Conservation (phyloP, 2,113 vertebrate genomes). For the Edolisoma coerulescens region DNA sequence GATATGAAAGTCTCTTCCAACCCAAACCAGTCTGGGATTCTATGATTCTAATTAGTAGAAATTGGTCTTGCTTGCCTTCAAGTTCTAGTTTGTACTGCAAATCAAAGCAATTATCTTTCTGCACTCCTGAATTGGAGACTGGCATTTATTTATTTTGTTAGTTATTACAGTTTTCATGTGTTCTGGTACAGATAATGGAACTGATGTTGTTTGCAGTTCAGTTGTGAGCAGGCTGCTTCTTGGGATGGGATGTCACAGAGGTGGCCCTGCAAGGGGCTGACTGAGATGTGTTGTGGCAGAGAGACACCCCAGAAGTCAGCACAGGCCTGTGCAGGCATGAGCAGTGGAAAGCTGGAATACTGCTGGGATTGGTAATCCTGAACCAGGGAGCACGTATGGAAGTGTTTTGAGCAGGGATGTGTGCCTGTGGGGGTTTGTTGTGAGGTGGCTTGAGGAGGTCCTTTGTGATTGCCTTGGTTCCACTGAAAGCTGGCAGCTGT, state of each 20-base stretch:
- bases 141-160: neutral
- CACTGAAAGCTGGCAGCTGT: neutral
- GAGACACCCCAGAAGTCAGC: neutral
- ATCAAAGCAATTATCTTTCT: neutral
- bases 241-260: neutral
- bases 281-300: neutral
- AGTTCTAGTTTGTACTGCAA: neutral
- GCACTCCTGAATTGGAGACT: neutral
- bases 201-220: neutral
- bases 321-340: accelerated
- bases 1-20: neutral
- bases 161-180: neutral
- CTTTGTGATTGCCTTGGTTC: neutral
- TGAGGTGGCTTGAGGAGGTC: accelerated
- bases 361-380: neutral
- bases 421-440: neutral
- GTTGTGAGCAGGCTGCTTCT: neutral
- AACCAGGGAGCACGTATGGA: accelerated
- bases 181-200: neutral
- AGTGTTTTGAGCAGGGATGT: neutral
- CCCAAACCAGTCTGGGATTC: neutral
- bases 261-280: neutral
- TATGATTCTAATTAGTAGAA: neutral
- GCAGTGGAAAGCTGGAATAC: neutral
- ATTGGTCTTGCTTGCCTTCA: neutral